Base-by-base conservation (phyloP, 2,888 invertebrate species). In the Drosophila colorata region DNA sequence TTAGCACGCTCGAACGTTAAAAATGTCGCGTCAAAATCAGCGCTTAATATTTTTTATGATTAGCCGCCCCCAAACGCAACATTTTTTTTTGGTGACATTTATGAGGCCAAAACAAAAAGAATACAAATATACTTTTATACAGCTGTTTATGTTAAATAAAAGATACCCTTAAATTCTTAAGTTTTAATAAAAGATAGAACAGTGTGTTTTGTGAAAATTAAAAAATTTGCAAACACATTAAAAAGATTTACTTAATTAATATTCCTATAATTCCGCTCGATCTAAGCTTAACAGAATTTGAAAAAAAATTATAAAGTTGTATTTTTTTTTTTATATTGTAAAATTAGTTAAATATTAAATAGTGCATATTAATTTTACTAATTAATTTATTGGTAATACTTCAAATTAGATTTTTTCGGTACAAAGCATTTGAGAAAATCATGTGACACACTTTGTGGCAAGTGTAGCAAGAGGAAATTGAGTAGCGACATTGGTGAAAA, bases 1-100 rank as follows among this genome's bases (percentile, higher is more conserved):
- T 85, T 85, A 85, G 79, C 85, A 85, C 87, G 80, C 87, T 87
- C 77, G 87, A 85, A 85, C 87, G 87, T 80, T 85, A 80, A 87
- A 85, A 82, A 80, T 80, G 85, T 85, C 85, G 85, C 85, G 85
- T 87, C 87, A 85, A 85, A 85, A 85, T 85, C 85, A 85, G 82
- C 60, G 87, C 87, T 82, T 85, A 73, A 87, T 82, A 84, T 81
- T 84, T 83, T 80, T 80, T 87, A 87, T 84, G 87, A 85, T 85
- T 75, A 75, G 78, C 75, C 63, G 43, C 38, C 52, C 51, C 61
- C 56, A 67, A 67, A 65, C 60, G 69, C 47, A 69, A 52, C 56
- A 56, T 16, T 25, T 53, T 25, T 53, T 71, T 63, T 69, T 78
- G 55, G 57, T 70, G 82, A 81, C 79, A 77, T 83, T 87, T 78